Evolutionary conservation across 1,140 invertebrate genomes (phyloP).

Genomic region (Drosophila eugracilis): DNA sequence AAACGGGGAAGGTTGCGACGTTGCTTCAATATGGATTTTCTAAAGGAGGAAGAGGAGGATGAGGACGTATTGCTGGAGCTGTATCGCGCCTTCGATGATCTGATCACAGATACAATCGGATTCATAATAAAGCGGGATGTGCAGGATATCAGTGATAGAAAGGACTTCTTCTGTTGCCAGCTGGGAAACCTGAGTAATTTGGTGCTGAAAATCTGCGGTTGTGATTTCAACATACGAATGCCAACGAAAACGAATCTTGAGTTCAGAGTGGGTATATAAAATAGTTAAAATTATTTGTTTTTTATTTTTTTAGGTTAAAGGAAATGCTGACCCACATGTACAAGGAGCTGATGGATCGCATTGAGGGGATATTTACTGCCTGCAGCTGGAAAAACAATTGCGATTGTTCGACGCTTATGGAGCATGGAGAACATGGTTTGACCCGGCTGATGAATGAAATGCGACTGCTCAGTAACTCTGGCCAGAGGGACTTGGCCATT

Average conservation of each 20-base stretch:
- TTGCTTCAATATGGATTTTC: slow-evolving; percentile 24
- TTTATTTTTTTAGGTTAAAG: neutral
- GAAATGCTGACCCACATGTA: slow-evolving; percentile 73
- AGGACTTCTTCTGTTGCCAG: slow-evolving; percentile 59
- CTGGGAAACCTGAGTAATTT: slow-evolving; percentile 55
- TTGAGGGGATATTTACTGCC: slow-evolving; percentile 18
- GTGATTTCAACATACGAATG: slow-evolving; percentile 65
- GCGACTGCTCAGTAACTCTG: slow-evolving; percentile 25
- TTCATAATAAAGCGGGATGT: slow-evolving; percentile 50
- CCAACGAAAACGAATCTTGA: slow-evolving; percentile 62
- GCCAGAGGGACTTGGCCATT: slow-evolving; percentile 44
- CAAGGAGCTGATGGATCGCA: slow-evolving; percentile 59
- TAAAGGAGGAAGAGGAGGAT: neutral
- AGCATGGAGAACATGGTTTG: slow-evolving; percentile 11
- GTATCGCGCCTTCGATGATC: slow-evolving; percentile 56
- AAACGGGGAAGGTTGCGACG: slow-evolving; percentile 26
- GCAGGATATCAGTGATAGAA: slow-evolving; percentile 13
- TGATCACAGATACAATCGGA: slow-evolving; percentile 48
- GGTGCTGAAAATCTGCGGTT: slow-evolving; percentile 58
- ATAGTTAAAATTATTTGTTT: no score
- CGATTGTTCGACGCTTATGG: slow-evolving; percentile 1
- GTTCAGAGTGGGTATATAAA: slow-evolving; percentile 56
- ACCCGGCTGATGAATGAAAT: slow-evolving; percentile 46
- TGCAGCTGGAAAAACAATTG: slow-evolving; percentile 26
- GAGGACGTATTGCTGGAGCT: slow-evolving; percentile 34